These are phyloP conservation scores for Periophthalmodon schlosseri DNA, from an alignment of 2,113 vertebrate genomes.

Conservation along the genomic window DNA sequence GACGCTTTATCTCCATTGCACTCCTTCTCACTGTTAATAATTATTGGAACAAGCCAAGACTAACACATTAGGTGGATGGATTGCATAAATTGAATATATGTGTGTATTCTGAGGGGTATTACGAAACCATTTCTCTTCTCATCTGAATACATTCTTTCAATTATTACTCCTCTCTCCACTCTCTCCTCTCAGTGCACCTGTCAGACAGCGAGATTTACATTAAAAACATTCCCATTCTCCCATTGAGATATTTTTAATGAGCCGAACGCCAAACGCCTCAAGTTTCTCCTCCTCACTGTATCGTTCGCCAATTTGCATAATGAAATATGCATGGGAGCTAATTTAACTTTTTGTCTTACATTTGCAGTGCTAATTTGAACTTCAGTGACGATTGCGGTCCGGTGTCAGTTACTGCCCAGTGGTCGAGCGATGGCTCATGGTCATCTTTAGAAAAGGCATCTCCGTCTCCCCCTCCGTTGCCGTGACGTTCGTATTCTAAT, in stretches of 20 bases:
- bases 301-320: slow-evolving; percentile 58
- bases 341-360: slow-evolving; percentile 61
- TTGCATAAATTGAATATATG: slow-evolving; percentile 15
- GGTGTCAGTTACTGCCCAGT: slow-evolving; percentile 8
- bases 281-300: slow-evolving; percentile 49
- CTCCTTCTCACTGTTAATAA: slow-evolving; percentile 31
- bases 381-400: background rate
- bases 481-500: slow-evolving; percentile 66
- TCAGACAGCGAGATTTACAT: slow-evolving; percentile 68
- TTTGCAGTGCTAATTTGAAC: slow-evolving; percentile 28
- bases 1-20: slow-evolving; percentile 42
- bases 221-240: slow-evolving; percentile 54
- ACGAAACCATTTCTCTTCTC: slow-evolving; percentile 34
- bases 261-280: slow-evolving; percentile 48
- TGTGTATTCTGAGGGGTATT: slow-evolving; percentile 8
- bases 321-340: slow-evolving; percentile 65
- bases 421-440: slow-evolving; percentile 32
- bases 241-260: slow-evolving; percentile 72
- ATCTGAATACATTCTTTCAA: slow-evolving; percentile 63
- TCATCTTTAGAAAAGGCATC: background rate
- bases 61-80: slow-evolving; percentile 21
- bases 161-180: slow-evolving; percentile 50
- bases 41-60: slow-evolving; percentile 42
- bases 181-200: slow-evolving; percentile 55
- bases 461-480: slow-evolving; percentile 29